Evolutionary conservation across 30 jellyfish, hydroid and myxozoan genomes (phyloP).

Genomic region (Turritopsis rubra): DNA sequence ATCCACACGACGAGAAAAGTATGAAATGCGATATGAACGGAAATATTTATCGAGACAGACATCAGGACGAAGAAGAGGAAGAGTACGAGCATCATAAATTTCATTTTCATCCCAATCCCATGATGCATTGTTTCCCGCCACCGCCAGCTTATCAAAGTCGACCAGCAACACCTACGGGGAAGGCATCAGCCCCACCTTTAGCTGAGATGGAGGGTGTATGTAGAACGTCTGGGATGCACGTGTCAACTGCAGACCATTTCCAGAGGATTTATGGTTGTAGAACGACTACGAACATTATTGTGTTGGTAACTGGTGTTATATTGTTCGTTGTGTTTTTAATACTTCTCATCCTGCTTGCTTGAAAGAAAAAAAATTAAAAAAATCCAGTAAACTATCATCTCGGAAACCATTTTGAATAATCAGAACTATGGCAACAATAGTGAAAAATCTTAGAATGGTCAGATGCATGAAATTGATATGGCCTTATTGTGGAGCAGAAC

Average conservation of each 20-base stretch:
- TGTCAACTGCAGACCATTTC: slow-evolving; percentile 5
- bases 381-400: background rate
- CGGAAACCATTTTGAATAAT: background rate
- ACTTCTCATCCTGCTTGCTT: slow-evolving; percentile 1
- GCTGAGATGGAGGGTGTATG: background rate
- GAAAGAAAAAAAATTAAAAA: too few species aligned
- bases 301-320: background rate
- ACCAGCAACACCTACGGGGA: slow-evolving; percentile 7
- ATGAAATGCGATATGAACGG: slow-evolving; percentile 18
- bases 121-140: background rate
- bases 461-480: too few species aligned
- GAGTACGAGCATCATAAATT: slow-evolving; percentile 10
- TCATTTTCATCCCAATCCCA: slow-evolving; percentile 16
- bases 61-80: slow-evolving; percentile 12
- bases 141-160: slow-evolving; percentile 26
- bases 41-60: background rate
- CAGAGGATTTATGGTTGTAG: slow-evolving; percentile 16
- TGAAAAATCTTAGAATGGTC: background rate
- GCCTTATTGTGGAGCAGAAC: too few species aligned
- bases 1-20: slow-evolving; percentile 2
- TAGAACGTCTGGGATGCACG: background rate
- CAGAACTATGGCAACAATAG: background rate
- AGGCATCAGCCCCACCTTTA: background rate
- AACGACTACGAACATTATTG: slow-evolving; percentile 4
- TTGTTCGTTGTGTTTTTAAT: background rate